A percentile compares a stretch with the other conserved stretches of the same genome.
phyloP scores from a whole-genome alignment of 1,140 invertebrate genomes.

The Chelonus insularis region DNA sequence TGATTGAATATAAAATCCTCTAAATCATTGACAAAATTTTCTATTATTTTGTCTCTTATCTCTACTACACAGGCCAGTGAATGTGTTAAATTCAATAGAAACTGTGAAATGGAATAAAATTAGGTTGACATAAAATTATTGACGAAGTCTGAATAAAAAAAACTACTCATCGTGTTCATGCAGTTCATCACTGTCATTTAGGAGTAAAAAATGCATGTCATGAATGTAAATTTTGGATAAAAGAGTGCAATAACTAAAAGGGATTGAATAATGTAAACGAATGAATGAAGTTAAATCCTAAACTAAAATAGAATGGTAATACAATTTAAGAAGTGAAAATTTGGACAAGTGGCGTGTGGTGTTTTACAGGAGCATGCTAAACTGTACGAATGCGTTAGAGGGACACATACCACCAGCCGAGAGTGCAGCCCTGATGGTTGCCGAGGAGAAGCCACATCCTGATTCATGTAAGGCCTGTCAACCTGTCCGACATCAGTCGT shows the following conservation, averaged over 20 bases:
- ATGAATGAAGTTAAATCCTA: no score
- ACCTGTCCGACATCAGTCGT: constrained; percentile 33
- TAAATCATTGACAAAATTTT: no score
- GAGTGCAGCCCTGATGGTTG: constrained; percentile 74
- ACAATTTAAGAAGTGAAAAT: constrained; percentile 55
- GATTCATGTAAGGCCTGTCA: constrained; percentile 74
- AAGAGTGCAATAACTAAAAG: constrained; percentile 26
- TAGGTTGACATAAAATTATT: constrained; percentile 1
- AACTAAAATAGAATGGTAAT: constrained; percentile 52
- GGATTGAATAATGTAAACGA: constrained; percentile 35
- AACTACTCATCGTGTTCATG: constrained; percentile 37
- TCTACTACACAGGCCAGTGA: constrained; percentile 52
- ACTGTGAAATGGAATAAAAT: constrained; percentile 53
- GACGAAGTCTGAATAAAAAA: constrained; percentile 34
- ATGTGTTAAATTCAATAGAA: constrained; percentile 42
- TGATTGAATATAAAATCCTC: no score
- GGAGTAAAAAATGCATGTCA: constrained; percentile 28
- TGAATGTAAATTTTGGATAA: constrained; percentile 7
- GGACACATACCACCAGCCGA: constrained; percentile 75
- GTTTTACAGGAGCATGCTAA: constrained; percentile 81
- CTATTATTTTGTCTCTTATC: no score
- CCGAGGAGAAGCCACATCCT: constrained; percentile 77
- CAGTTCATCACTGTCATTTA: constrained; percentile 24
- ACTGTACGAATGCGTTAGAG: constrained; percentile 81
- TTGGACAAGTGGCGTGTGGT: constrained; percentile 58